Evolutionary conservation across 2,113 vertebrate species (phyloP).

Genomic region (Macquaria australasica): DNA sequence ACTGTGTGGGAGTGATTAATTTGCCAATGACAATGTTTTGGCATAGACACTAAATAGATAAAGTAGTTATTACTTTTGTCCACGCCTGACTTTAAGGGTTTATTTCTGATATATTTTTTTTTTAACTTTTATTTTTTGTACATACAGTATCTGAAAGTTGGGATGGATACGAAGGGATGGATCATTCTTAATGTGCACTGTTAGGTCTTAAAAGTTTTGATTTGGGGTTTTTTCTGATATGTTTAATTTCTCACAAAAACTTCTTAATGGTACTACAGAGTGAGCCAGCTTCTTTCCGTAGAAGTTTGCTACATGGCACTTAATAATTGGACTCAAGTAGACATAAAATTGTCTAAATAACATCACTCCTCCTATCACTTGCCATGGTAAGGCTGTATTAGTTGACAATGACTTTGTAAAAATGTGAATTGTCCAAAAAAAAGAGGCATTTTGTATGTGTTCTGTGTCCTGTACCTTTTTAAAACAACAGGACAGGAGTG

Average conservation of each 20-base stretch:
- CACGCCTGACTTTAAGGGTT: slow-evolving; percentile 31
- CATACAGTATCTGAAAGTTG: slow-evolving; percentile 46
- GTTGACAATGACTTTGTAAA: slow-evolving; percentile 1
- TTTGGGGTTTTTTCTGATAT: slow-evolving; percentile 8
- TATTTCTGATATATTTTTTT: slow-evolving; percentile 34
- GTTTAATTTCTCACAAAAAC: slow-evolving; percentile 17
- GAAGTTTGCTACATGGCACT: slow-evolving; percentile 27
- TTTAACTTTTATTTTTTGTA: slow-evolving; percentile 31
- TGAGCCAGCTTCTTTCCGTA: not conserved
- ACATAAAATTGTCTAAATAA: slow-evolving; percentile 3
- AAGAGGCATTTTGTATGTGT: slow-evolving; percentile 46
- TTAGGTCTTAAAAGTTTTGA: slow-evolving; percentile 43
- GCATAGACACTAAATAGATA: slow-evolving; percentile 50
- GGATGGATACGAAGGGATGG: slow-evolving; percentile 51
- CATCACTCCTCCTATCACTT: slow-evolving; percentile 28
- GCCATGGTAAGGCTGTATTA: slow-evolving; percentile 3
- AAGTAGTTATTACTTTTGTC: slow-evolving; percentile 43
- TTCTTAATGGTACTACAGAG: slow-evolving; percentile 45
- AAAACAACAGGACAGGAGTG: not conserved
- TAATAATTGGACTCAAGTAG: slow-evolving; percentile 16
- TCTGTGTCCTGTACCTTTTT: not conserved
- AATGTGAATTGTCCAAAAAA: slow-evolving; percentile 28
- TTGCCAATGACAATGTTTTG: slow-evolving; percentile 38
- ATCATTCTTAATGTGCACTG: slow-evolving; percentile 50
- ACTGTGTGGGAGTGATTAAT: slow-evolving; percentile 3